phyloP scores from a whole-genome alignment of 2,888 invertebrate species.

The Actias luna region DNA sequence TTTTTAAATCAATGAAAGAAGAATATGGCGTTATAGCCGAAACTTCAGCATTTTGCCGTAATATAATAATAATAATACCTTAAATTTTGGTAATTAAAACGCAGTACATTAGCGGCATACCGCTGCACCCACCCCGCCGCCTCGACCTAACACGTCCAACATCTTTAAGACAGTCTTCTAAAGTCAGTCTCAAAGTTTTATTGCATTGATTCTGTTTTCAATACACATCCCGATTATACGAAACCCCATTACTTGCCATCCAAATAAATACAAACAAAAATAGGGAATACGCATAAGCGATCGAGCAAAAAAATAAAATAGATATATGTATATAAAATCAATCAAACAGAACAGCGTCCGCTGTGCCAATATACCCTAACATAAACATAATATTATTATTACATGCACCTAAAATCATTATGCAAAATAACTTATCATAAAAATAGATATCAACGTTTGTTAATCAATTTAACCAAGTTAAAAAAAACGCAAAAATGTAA shows the following conservation, averaged over 20 bases:
- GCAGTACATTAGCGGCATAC: constrained; percentile 15
- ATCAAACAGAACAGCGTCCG: constrained; percentile 41
- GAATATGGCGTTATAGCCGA: constrained; percentile 7
- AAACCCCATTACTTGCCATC: constrained; percentile 29
- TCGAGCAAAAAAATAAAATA: constrained; percentile 9
- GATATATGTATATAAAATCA: constrained; percentile 8
- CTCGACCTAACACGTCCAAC: constrained; percentile 26
- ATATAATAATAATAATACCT: constrained; percentile 32
- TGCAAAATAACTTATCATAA: constrained; percentile 66
- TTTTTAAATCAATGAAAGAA: constrained; percentile 24
- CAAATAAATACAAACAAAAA: constrained; percentile 26
- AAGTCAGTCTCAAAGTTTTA: constrained; percentile 80
- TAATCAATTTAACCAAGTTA: constrained; percentile 64
- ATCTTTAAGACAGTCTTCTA: constrained; percentile 79
- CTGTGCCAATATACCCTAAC: constrained; percentile 36
- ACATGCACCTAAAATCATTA: constrained; percentile 59
- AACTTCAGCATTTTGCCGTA: constrained; percentile 13
- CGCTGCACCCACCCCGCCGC: constrained; percentile 19
- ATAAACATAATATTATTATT: constrained; percentile 33
- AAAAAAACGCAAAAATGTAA: constrained; percentile 68
- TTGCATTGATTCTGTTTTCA: constrained; percentile 75
- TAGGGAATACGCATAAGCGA: constrained; percentile 29
- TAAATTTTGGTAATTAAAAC: constrained; percentile 45
- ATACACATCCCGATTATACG: constrained; percentile 34
- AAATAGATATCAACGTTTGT: constrained; percentile 60